Base-by-base conservation (phyloP, 2,113 vertebrate species). In the Chionis minor region DNA sequence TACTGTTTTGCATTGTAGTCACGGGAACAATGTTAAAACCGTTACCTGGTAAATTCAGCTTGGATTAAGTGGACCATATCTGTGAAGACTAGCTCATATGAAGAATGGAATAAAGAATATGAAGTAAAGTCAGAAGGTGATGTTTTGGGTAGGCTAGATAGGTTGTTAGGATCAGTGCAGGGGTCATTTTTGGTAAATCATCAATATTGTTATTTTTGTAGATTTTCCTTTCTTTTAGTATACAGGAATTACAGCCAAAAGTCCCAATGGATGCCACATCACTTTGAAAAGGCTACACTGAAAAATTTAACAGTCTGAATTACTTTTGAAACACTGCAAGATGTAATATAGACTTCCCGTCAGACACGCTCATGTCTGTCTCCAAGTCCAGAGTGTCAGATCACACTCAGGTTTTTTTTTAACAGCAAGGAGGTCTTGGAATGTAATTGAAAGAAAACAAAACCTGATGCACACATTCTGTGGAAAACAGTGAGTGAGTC, bases 341-440 rank as follows among this genome's bases (percentile, higher is more conserved):
- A 21, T 42, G 23, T 40, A 61, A 40, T 20, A 56, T 4, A n/a
- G 33, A n/a, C 27, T 78, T 86, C 51, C 67, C 0, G 0, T 73
- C 71, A 83, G 62, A 85, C 14, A 10, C 7, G 21, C 33, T 63
- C 21, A 20, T 6, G 40, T 47, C 22, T 0, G 0, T 59, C 33
- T 80, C 32, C 40, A 70, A 35, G 26, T 49, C n/a, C n/a, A 62
- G 33, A 18, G 10, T 22, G 19, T 83, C 9, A 4, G 82, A 61
- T 58, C 12, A 45, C 28, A 26, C 1, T 73, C 47, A 83, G 63
- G 3, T 77, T 92, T 88, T 72, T 45, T 72, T 45, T 83, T 54
- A 83, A n/a, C 33, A 83, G 45, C 58, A 70, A 45, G 17, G 22
- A 58, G 45, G 51, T 8, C 40, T 83, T 86, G 91, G 88, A 80